A percentile compares a stretch with the other conserved stretches of the same genome.
Evolutionary conservation across 2,888 invertebrate species (phyloP).

Genomic region (Microplitis manilae): DNA sequence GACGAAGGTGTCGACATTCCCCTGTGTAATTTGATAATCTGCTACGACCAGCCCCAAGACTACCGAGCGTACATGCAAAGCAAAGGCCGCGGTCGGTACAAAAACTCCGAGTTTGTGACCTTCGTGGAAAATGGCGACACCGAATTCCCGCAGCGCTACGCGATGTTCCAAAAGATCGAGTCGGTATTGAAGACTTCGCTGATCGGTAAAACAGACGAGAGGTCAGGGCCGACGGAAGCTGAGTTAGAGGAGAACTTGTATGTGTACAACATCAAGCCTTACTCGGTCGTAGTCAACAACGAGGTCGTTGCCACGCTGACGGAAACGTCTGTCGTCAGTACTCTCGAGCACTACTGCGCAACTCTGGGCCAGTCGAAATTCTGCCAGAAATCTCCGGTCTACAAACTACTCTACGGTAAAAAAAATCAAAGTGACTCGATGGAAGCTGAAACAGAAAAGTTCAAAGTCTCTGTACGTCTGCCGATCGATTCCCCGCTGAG

Average conservation of each 20-base stretch:
- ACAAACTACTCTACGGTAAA: conserved; percentile 36
- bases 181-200: neutral
- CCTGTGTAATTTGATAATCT: conserved; percentile 84
- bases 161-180: conserved; percentile 33
- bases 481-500: conserved; percentile 86
- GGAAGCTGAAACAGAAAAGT: neutral
- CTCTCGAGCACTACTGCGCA: neutral
- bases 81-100: conserved; percentile 88
- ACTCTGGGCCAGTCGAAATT: conserved; percentile 75
- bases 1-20: conserved; percentile 94
- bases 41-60: conserved; percentile 81
- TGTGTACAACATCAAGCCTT: neutral
- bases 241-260: neutral
- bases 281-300: neutral
- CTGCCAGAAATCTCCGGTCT: conserved; percentile 53
- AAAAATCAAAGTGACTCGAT: conserved; percentile 11
- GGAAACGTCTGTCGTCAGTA: neutral
- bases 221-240: neutral
- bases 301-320: neutral
- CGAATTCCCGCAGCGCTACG: conserved; percentile 68
- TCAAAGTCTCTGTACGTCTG: conserved; percentile 77
- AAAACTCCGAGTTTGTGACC: conserved; percentile 76
- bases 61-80: conserved; percentile 91
- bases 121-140: conserved; percentile 68
- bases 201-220: neutral